phyloP scores from a whole-genome alignment of 2,113 vertebrate genomes.

The Bubalus kerabau region DNA sequence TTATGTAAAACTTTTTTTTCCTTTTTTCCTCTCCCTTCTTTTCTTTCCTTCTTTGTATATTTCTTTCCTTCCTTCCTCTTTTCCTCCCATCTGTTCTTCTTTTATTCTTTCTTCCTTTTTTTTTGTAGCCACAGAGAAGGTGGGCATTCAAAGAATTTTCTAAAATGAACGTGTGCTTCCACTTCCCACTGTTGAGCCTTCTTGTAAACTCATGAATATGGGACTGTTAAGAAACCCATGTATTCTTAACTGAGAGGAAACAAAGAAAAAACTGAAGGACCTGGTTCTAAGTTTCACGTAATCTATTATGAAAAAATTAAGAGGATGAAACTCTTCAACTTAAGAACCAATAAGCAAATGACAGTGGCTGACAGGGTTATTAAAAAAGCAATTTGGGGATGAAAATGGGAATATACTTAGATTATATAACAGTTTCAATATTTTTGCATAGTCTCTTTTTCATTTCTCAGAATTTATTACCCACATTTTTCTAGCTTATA shows the following conservation, averaged over 20 bases:
- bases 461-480: neutral
- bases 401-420: neutral
- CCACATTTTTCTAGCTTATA: neutral
- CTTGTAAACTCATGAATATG: neutral
- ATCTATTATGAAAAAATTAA: neutral
- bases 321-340: neutral
- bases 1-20: neutral
- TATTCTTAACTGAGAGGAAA: neutral
- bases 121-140: neutral
- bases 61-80: too few relatives aligned
- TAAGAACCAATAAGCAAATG: conserved; percentile 25
- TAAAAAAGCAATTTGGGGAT: conserved; percentile 23
- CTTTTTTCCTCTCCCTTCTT: neutral
- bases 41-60: neutral
- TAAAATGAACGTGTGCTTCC: neutral
- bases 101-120: neutral
- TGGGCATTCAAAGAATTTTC: neutral
- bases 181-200: neutral
- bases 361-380: neutral
- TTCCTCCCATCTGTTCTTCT: too few relatives aligned
- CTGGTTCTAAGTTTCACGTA: neutral
- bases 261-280: neutral
- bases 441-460: neutral
- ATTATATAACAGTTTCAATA: neutral
- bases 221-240: neutral